These are phyloP conservation scores for Coracias cyanogaster DNA, from an alignment of 2,797 vertebrate species.

Conservation along the genomic window DNA sequence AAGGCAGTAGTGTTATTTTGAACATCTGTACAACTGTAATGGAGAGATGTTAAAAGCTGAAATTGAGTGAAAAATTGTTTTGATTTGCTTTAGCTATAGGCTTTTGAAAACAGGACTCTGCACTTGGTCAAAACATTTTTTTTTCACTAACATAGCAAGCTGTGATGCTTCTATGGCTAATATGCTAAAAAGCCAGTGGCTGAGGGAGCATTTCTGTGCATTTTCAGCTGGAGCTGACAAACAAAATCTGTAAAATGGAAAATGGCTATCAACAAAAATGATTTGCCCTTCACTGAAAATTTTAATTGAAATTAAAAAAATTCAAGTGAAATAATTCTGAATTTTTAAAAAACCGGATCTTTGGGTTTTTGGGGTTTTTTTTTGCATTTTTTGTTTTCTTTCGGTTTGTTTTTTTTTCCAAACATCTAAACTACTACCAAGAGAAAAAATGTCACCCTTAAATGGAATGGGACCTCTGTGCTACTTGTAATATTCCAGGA, in stretches of 20 bases:
- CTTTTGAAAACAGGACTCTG: not conserved
- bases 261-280: not conserved
- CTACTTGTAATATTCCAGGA: not conserved
- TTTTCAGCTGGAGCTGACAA: not conserved
- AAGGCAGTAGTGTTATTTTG: not conserved
- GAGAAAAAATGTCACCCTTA: not conserved
- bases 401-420: not conserved
- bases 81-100: not conserved
- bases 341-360: no score
- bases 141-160: not conserved
- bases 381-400: not conserved
- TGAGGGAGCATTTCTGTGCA: not conserved
- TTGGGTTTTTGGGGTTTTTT: not conserved
- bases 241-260: not conserved
- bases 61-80: conserved; percentile 25
- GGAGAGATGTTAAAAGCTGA: not conserved
- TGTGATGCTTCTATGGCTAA: not conserved
- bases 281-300: not conserved
- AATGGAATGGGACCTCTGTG: not conserved
- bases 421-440: not conserved
- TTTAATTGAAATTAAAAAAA: not conserved
- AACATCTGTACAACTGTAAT: not conserved
- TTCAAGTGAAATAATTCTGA: not conserved
- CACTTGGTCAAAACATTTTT: not conserved
- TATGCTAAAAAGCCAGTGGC: not conserved